Percentiles rank a stretch among this genome's conserved stretches.
These are phyloP conservation scores for Zaprionus capensis DNA, from an alignment of 1,140 invertebrate species.

Conservation along the genomic window DNA sequence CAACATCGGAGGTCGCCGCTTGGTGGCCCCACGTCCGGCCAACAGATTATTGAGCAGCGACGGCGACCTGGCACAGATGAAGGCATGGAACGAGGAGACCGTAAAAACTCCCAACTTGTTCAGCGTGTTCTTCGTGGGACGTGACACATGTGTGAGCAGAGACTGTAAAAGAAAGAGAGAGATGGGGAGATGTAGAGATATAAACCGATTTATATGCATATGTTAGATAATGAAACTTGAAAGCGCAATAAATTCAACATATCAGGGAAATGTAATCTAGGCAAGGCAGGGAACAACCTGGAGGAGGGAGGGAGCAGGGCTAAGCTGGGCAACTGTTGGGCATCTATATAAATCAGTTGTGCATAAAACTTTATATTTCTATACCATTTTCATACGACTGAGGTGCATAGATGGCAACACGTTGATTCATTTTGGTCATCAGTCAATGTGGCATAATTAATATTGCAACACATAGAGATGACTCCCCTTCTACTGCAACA, in stretches of 20 bases:
- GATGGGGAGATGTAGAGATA: neutral
- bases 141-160: conserved; percentile 96
- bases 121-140: conserved; percentile 96
- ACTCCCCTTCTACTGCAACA: neutral
- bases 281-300: neutral
- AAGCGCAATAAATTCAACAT: conserved; percentile 4
- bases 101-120: conserved; percentile 98
- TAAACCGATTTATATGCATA: conserved; percentile 15
- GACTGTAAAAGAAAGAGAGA: conserved; percentile 88
- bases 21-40: conserved; percentile 94
- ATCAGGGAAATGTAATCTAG: neutral
- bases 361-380: too few species aligned
- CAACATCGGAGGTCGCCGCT: conserved; percentile 92
- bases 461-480: conserved; percentile 19
- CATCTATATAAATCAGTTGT: neutral
- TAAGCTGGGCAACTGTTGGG: neutral
- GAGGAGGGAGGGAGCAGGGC: neutral
- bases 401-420: neutral
- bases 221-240: conserved; percentile 9
- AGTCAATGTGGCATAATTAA: conserved; percentile 50
- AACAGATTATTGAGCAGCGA: conserved; percentile 96
- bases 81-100: conserved; percentile 98
- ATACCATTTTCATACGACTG: neutral
- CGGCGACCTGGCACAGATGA: conserved; percentile 97
- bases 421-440: conserved; percentile 39